phyloP scores from a whole-genome alignment of 2,797 vertebrate genomes.

The Sebastes matsubarae region DNA sequence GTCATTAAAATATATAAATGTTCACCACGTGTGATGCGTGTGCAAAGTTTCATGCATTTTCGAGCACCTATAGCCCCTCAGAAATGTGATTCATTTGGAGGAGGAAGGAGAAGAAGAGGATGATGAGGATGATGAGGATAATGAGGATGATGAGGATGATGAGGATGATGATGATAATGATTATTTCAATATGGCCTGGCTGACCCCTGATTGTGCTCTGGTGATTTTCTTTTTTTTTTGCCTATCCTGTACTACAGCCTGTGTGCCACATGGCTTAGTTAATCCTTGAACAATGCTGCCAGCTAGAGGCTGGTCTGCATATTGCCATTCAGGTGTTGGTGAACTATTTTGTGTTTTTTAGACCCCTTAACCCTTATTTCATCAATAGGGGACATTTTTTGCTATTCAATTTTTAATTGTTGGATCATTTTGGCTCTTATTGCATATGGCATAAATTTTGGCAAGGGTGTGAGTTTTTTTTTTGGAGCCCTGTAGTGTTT shows the following conservation, averaged over 20 bases:
- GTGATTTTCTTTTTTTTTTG: not conserved
- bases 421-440: not conserved
- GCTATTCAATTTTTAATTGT: not conserved
- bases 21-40: too few species aligned
- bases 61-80: too few species aligned
- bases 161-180: too few species aligned
- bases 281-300: constrained; percentile 38
- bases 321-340: not conserved
- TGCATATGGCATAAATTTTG: not conserved
- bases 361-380: not conserved
- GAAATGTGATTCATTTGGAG: too few species aligned
- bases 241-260: not conserved
- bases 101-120: too few species aligned
- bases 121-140: too few species aligned
- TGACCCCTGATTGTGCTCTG: not conserved
- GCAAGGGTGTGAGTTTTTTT: not conserved
- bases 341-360: not conserved
- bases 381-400: not conserved
- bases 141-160: too few species aligned
- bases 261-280: not conserved
- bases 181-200: too few species aligned
- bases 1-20: too few species aligned
- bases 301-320: constrained; percentile 32
- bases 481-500: not conserved
- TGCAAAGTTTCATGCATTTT: too few species aligned